Conservation (phyloP, 2,797 vertebrate species). For the Enteromius trimaculatus region DNA sequence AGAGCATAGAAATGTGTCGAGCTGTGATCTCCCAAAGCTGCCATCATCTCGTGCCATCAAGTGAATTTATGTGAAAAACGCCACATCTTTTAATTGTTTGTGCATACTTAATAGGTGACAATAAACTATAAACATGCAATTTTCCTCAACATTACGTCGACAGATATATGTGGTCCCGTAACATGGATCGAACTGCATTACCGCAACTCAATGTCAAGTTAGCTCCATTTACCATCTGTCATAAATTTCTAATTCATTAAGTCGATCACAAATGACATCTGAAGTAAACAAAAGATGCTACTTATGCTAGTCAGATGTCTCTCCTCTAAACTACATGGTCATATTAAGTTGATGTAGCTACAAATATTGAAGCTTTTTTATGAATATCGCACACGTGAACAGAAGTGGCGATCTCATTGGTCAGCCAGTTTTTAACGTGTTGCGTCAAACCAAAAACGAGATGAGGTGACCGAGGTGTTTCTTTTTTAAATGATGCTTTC, state of each 20-base stretch:
- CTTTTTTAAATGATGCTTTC: no score
- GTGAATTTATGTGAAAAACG: slow-evolving; percentile 44
- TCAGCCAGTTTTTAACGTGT: no score
- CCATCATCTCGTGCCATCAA: slow-evolving; percentile 33
- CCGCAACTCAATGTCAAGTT: background rate
- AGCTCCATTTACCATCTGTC: background rate
- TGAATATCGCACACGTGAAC: no score
- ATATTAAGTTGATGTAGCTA: no score
- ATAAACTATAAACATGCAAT: slow-evolving; percentile 9
- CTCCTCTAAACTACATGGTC: background rate
- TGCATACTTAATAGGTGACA: slow-evolving; percentile 27
- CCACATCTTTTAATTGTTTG: slow-evolving; percentile 22
- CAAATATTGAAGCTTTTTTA: no score
- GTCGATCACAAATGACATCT: slow-evolving; percentile 13
- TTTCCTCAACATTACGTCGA: background rate
- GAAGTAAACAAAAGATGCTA: background rate
- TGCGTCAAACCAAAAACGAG: no score
- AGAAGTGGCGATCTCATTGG: no score
- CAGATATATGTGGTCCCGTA: background rate
- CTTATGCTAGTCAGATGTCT: background rate
- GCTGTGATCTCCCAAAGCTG: slow-evolving; percentile 29
- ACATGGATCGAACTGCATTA: slow-evolving; percentile 4
- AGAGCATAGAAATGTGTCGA: slow-evolving; percentile 25
- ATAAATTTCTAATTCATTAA: background rate
- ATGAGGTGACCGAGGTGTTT: no score